Evolutionary conservation across 2,888 invertebrate genomes (phyloP), one percentile per base, ranked within the genome.

Genomic region (Lasioglossum figueresi): DNA sequence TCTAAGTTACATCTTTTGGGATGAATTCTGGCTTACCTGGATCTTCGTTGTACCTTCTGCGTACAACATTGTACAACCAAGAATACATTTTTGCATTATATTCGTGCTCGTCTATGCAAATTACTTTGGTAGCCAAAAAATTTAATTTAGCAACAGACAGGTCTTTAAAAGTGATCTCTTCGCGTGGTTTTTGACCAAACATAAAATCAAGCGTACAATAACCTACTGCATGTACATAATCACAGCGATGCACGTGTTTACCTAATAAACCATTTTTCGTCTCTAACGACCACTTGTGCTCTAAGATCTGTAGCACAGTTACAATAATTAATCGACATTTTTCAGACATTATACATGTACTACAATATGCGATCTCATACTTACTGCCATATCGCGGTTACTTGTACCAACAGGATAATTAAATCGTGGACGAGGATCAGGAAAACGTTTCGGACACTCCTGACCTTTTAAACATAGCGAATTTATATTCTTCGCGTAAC

Each of bases 11-110:
- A 12, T 56, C n/a, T 56, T 34, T 19, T 14, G 19, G 34, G 43
- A 10, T 4, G 6, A 27, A 23, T 95, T 2, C 79, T 96, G 10
- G 95, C 95, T 2, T 95, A 95, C 1, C 59, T 3, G 34, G 92
- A 93, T 59, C 2, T 19, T 71, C 19, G 4, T 80, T 48, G 63
- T 88, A 88, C 19, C 88, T 80, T 59, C 0, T 83, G 23, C n/a
- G 48, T 34, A 82, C 73, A 31, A 76, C 19, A 4, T 48, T 77
- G 2, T 43, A 2, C 4, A 87, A 14, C 87, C 83, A 87, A 1
- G 23, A 34, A 37, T 12, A n/a, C 16, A 87, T 23, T 12, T 72
- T 83, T 16, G 27, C 8, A 27, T 88, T 87, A 75, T 85, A 88
- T 10, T 81, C 52, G 0, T 34, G 31, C n/a, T 88, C 88, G 0